Evolutionary conservation across 2,888 invertebrate genomes (phyloP), one percentile per base, ranked within the genome.

Genomic region (Melieria picta): DNA sequence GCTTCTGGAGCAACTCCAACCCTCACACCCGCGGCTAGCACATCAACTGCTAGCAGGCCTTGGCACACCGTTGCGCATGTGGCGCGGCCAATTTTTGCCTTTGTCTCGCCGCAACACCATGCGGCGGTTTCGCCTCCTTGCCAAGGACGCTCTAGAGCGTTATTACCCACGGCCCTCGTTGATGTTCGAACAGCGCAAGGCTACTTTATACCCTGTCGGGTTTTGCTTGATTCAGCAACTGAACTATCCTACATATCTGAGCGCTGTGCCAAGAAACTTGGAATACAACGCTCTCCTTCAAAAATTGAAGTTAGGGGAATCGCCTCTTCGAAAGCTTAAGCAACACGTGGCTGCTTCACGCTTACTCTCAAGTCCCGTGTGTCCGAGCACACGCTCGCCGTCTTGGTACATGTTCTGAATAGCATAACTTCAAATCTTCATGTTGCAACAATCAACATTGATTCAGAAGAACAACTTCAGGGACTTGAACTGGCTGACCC

Each of bases 401-500:
- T 43, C 6, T 10, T 10, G 7, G 30, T 30, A 13, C 64, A 64
- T 30, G 50, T 48, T 7, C 30, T 63, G 48, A 10, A n/a, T 43
- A 30, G 11, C 30, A 65, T 55, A 16, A 65, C 65, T 11, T 9
- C 55, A 16, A 42, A 13, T n/a, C 45, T 43, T 30, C 55, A 43
- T 9, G 30, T 42, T 1, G 7, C 43, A 68, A n/a, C 30, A 47
- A 58, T 5, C 30, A 30, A 30, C 30, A 30, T 30, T 30, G 30
- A 30, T 30, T 30, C 45, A 13, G n/a, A 16, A 9, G 10, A 48
- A 4, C 46, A 48, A 10, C 13, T 69, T 7, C 46, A 65, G 7
- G 63, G 48, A 4, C n/a, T 72, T 1, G 5, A 9, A n/a, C 65
- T 72, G 30, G 62, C 69, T 4, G 72, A 72, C 55, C 69, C 69